These are phyloP conservation scores for Clinocottus analis DNA, from an alignment of 2,113 vertebrate species.

Conservation along the genomic window DNA sequence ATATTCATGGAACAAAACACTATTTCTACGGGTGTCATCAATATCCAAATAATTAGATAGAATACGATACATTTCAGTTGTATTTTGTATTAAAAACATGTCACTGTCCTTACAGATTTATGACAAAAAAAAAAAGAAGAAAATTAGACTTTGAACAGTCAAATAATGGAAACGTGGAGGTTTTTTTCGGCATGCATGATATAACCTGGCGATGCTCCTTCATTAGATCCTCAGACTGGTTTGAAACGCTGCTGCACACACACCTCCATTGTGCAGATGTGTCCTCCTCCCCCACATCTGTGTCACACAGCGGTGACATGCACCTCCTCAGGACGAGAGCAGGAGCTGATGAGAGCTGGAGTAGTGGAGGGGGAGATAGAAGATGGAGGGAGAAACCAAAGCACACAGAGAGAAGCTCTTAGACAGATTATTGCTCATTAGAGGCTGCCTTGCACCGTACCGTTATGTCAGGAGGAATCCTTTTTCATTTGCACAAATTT, in stretches of 20 bases:
- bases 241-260: neutral
- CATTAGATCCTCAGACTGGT: neutral
- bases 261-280: neutral
- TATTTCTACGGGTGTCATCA: neutral
- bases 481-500: slow-evolving; percentile 99
- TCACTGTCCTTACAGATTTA: neutral
- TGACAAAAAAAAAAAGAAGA: neutral
- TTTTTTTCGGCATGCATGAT: neutral
- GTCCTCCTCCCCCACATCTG: slow-evolving; percentile 40
- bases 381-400: slow-evolving; percentile 67
- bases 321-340: slow-evolving; percentile 49
- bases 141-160: neutral
- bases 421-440: slow-evolving; percentile 99
- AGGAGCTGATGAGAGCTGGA: slow-evolving; percentile 66
- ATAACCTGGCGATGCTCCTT: neutral
- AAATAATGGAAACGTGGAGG: neutral
- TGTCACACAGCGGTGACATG: slow-evolving; percentile 54
- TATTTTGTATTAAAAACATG: neutral
- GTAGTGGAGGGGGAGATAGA: slow-evolving; percentile 50
- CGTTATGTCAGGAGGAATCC: slow-evolving; percentile 99
- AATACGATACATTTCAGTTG: neutral
- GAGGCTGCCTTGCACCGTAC: slow-evolving; percentile 95
- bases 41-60: neutral
- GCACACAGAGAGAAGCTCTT: slow-evolving; percentile 84
- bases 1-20: neutral